These are phyloP conservation scores for Galeopsomyia nigrocyanea DNA, from an alignment of 2,888 invertebrate species.

Conservation along the genomic window DNA sequence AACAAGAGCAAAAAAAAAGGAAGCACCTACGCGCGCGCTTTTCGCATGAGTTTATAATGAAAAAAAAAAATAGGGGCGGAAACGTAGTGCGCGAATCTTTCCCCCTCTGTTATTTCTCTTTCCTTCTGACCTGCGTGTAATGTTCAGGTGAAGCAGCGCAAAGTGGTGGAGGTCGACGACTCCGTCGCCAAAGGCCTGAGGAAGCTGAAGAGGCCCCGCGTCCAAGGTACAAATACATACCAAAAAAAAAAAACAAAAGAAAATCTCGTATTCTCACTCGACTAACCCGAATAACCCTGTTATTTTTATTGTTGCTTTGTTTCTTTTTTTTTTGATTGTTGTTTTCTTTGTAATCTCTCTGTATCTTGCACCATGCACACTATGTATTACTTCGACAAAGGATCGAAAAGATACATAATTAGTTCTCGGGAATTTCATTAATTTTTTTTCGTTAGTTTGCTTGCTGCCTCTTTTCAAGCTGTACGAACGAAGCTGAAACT, in stretches of 20 bases:
- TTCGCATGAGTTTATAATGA: too few species aligned
- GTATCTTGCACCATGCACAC: too few species aligned
- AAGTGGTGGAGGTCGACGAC: slow-evolving; percentile 55
- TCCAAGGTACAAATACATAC: slow-evolving; percentile 58
- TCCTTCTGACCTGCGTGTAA: background rate
- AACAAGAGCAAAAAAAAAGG: too few species aligned
- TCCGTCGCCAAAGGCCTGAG: slow-evolving; percentile 54
- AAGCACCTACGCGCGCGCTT: background rate
- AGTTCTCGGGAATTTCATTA: background rate
- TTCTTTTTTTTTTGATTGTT: background rate
- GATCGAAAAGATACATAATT: too few species aligned
- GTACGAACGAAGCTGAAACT: too few species aligned
- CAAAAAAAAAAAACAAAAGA: background rate
- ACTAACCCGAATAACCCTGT: background rate
- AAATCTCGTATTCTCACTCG: background rate
- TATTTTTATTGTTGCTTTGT: background rate
- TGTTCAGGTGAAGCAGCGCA: slow-evolving; percentile 64
- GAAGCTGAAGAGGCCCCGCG: slow-evolving; percentile 56
- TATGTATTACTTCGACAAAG: too few species aligned
- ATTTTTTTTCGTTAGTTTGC: background rate
- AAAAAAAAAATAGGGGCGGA: too few species aligned
- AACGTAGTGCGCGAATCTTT: too few species aligned
- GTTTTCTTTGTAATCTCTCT: too few species aligned
- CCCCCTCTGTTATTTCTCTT: background rate
- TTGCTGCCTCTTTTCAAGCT: background rate